Base-by-base conservation (phyloP, 2,797 vertebrate genomes). In the Crypturellus tataupa region DNA sequence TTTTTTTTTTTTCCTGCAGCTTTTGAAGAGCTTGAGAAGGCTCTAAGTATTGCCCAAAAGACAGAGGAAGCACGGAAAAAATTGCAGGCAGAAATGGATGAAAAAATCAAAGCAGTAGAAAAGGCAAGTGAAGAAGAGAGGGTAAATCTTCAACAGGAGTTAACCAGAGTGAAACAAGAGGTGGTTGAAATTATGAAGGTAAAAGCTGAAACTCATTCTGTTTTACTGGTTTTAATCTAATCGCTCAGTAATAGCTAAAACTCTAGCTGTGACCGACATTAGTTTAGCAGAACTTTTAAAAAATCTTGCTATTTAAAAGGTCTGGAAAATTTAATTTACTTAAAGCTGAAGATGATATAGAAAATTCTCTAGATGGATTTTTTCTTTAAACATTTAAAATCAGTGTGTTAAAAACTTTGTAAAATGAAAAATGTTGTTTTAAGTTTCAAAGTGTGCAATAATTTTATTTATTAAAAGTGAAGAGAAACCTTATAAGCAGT, bases 21-120 rank as follows among this genome's bases (percentile, higher is more conserved):
- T 53, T 99, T 99, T 98, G 99, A 99, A 94, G 99, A 99, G 96
- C 98, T 99, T 88, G 99, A 99, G 95, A 98, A 97, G 80, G 98
- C 99, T 33, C 95, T 99, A 85, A 98, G 97, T 95, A 93, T 98
- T 85, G 99, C 99, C 68, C 99, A 99, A 95, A 98, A 98, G 96
- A 98, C 99, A 20, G 99, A 98, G 95, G 99, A 99, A 97, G 98
- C 98, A 27, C 97, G 98, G 64, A 99, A 98, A 95, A 99, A 98
- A 97, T 96, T 99, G 89, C 98, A 99, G 97, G 97, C 97, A 97
- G 98, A 99, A 97, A 98, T 99, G 98, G 99, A 99, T 67, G 98
- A 98, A 91, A 98, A 98, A 96, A 97, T 99, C 75, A 98, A 97
- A 97, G 98, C 98, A 73, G 97, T 99, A 49, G 99, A 99, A 96